These are phyloP conservation scores for Bombus affinis DNA, from an alignment of 1,140 invertebrate genomes.

Conservation along the genomic window DNA sequence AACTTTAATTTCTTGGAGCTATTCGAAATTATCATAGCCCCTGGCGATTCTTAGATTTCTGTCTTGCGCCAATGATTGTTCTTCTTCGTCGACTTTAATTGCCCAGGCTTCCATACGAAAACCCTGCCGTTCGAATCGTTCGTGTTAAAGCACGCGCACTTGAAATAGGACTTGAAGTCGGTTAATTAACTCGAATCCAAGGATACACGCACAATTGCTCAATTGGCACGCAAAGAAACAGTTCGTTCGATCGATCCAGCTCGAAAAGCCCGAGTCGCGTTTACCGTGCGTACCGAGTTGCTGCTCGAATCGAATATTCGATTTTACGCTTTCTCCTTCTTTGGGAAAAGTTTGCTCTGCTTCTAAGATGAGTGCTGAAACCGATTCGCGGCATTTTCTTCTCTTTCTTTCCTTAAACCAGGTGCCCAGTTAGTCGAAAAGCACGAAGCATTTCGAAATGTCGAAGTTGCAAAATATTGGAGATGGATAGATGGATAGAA, in stretches of 20 bases:
- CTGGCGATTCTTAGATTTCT: constrained; percentile 1
- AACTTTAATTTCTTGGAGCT: constrained; percentile 18
- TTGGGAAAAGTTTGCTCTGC: neutral
- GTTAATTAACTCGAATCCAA: neutral
- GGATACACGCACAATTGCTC: neutral
- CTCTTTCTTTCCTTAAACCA: neutral
- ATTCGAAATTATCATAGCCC: constrained; percentile 36
- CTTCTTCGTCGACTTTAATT: constrained; percentile 42
- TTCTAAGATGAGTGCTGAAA: constrained; percentile 1
- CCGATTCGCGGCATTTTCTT: constrained; percentile 3
- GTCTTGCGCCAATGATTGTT: neutral
- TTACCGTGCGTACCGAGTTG: neutral
- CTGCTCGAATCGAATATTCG: neutral
- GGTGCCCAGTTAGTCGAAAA: constrained; percentile 26
- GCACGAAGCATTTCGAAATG: constrained; percentile 13
- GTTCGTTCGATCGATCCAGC: neutral
- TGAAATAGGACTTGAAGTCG: too few relatives aligned
- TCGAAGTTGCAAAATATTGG: constrained; percentile 35
- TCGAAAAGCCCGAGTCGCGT: too few relatives aligned
- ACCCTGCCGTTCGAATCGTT: neutral
- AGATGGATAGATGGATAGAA: constrained; percentile 14
- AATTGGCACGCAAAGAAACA: neutral
- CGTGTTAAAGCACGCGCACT: too few relatives aligned
- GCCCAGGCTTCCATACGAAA: neutral
- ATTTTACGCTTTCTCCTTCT: neutral